phyloP scores from a whole-genome alignment of 2,888 invertebrate genomes.

The Parascotia fuliginaria region DNA sequence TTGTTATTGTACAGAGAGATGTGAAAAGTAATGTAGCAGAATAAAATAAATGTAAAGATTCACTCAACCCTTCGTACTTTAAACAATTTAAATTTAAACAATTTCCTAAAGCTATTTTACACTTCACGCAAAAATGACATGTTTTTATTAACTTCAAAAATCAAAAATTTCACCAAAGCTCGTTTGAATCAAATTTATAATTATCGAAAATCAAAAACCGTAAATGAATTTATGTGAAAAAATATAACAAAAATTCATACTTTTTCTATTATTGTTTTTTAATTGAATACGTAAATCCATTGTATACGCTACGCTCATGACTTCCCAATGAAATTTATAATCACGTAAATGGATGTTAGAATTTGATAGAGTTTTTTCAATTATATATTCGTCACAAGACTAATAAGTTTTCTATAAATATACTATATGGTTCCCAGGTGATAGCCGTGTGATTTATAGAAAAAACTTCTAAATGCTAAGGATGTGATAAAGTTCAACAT shows the following conservation, averaged over 20 bases:
- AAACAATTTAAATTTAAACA: too few species aligned
- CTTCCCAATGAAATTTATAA: conserved; percentile 45
- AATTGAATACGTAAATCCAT: conserved; percentile 41
- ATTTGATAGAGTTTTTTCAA: conserved; percentile 34
- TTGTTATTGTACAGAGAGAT: too few species aligned
- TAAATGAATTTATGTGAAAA: conserved; percentile 19
- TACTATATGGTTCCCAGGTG: conserved; percentile 34
- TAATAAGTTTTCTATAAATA: conserved; percentile 24
- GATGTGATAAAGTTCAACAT: too few species aligned
- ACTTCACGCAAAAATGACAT: too few species aligned
- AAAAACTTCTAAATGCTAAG: not conserved
- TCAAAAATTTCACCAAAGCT: conserved; percentile 7
- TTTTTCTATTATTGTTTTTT: conserved; percentile 19
- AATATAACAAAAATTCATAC: conserved; percentile 21
- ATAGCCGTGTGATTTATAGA: conserved; percentile 8
- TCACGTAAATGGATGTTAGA: conserved; percentile 28
- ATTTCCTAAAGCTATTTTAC: too few species aligned
- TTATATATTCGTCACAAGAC: conserved; percentile 48
- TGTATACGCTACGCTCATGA: conserved; percentile 42
- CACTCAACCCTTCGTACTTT: too few species aligned
- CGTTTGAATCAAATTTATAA: conserved; percentile 34
- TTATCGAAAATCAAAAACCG: conserved; percentile 42
- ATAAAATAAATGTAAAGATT: too few species aligned
- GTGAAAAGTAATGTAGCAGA: too few species aligned
- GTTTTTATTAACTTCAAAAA: too few species aligned